Evolutionary conservation across 2,113 vertebrate genomes (phyloP).

Genomic region (Meriones unguiculatus): DNA sequence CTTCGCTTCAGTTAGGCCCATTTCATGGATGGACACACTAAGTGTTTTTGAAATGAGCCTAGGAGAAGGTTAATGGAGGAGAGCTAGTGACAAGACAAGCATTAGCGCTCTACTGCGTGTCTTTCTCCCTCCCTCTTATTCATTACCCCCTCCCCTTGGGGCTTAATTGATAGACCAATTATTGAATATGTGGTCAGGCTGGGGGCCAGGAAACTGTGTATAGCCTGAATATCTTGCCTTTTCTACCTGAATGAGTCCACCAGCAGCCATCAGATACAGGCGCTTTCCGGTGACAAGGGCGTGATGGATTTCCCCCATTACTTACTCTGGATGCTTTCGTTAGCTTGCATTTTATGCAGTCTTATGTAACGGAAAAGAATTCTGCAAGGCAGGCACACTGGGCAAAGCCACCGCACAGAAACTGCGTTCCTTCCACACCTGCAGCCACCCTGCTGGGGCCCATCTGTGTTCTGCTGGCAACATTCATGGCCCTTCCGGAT

Average conservation of each 20-base stretch:
- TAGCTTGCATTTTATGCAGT: slow-evolving; percentile 73
- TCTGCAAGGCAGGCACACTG: slow-evolving; percentile 70
- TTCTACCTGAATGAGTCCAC: slow-evolving; percentile 53
- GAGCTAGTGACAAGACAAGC: slow-evolving; percentile 1
- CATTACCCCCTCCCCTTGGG: background rate
- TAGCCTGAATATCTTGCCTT: slow-evolving; percentile 57
- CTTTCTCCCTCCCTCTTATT: slow-evolving; percentile 17
- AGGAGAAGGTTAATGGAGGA: background rate
- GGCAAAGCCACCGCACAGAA: slow-evolving; percentile 60
- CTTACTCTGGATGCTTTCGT: slow-evolving; percentile 62
- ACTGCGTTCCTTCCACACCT: background rate
- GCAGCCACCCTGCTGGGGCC: slow-evolving; percentile 50
- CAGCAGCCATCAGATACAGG: slow-evolving; percentile 59
- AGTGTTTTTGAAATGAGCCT: slow-evolving; percentile 12
- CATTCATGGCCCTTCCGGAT: background rate
- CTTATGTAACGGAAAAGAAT: slow-evolving; percentile 76
- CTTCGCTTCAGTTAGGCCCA: background rate
- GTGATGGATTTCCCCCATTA: slow-evolving; percentile 68
- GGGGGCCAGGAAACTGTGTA: slow-evolving; percentile 62
- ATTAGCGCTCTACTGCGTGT: background rate
- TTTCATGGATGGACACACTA: slow-evolving; percentile 49
- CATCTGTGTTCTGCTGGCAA: slow-evolving; percentile 20
- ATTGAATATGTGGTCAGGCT: slow-evolving; percentile 54
- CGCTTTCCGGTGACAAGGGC: slow-evolving; percentile 44
- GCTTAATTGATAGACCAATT: slow-evolving; percentile 72